Evolutionary conservation across 2,888 invertebrate species (phyloP).

Genomic region (Plebejus anna): DNA sequence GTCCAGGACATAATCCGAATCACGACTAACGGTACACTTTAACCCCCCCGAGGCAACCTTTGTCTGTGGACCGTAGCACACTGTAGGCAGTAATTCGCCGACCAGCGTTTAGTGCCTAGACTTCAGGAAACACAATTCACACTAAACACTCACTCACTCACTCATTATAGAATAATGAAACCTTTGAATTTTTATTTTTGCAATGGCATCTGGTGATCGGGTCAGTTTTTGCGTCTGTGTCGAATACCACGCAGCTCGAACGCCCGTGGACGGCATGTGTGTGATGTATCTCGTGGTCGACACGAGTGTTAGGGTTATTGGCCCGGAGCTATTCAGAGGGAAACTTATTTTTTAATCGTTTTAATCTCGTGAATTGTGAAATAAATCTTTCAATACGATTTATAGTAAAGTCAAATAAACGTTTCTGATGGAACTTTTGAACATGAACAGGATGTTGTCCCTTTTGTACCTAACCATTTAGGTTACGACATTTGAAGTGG

Average conservation of each 20-base stretch:
- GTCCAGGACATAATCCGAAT: neutral
- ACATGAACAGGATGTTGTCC: too few relatives aligned
- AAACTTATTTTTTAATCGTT: too few relatives aligned
- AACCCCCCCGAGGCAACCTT: neutral
- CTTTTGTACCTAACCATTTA: too few relatives aligned
- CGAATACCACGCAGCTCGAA: neutral
- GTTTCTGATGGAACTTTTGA: too few relatives aligned
- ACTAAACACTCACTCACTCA: too few relatives aligned
- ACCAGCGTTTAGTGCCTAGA: neutral
- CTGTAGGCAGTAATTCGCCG: neutral
- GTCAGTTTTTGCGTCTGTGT: neutral
- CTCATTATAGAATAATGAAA: neutral
- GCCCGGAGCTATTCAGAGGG: neutral
- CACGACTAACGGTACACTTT: neutral
- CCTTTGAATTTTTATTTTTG: neutral
- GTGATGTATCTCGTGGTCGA: neutral
- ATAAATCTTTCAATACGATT: too few relatives aligned
- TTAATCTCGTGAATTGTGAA: too few relatives aligned
- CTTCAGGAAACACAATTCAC: neutral
- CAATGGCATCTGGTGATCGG: constrained; percentile 1
- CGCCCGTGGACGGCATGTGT: neutral
- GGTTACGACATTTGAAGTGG: too few relatives aligned
- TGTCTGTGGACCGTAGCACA: neutral
- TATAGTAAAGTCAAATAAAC: too few relatives aligned
- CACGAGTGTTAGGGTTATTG: neutral